phyloP scores from a whole-genome alignment of 2,888 invertebrate species.

The Mystacides longicornis region DNA sequence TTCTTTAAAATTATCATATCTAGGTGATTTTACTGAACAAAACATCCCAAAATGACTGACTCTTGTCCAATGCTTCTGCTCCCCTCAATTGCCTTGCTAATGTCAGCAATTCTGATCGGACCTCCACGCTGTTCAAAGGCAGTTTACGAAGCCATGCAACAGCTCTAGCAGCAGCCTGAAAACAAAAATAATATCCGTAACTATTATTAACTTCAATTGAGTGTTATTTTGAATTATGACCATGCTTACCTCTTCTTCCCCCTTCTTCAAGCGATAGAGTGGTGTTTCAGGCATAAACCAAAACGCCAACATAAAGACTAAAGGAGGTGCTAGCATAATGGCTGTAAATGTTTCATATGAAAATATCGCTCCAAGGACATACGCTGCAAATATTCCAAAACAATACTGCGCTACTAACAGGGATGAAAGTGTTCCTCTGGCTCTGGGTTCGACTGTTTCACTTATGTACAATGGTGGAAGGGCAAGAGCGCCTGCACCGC shows the following conservation, averaged over 20 bases:
- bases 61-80: constrained; percentile 11
- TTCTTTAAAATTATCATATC: background rate
- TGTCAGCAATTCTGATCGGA: constrained; percentile 17
- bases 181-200: background rate
- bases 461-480: constrained; percentile 55
- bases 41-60: constrained; percentile 4
- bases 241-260: constrained; percentile 32
- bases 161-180: constrained; percentile 23
- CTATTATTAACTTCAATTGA: background rate
- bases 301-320: constrained; percentile 37
- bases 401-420: constrained; percentile 45
- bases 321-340: constrained; percentile 35
- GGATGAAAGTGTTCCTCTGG: constrained; percentile 48
- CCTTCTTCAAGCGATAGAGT: constrained; percentile 35
- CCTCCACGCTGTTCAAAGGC: constrained; percentile 19
- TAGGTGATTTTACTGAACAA: background rate
- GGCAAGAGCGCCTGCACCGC: constrained; percentile 48
- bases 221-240: background rate
- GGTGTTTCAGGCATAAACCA: constrained; percentile 52
- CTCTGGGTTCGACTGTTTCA: constrained; percentile 52
- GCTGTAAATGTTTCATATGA: constrained; percentile 40
- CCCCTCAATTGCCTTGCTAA: constrained; percentile 18
- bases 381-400: constrained; percentile 37
- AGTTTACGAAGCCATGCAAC: constrained; percentile 24
- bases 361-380: constrained; percentile 37